Percentiles rank a stretch among this genome's conserved stretches.
Evolutionary conservation across 2,888 invertebrate species (phyloP).

Genomic region (Diplazon laetatorius): DNA sequence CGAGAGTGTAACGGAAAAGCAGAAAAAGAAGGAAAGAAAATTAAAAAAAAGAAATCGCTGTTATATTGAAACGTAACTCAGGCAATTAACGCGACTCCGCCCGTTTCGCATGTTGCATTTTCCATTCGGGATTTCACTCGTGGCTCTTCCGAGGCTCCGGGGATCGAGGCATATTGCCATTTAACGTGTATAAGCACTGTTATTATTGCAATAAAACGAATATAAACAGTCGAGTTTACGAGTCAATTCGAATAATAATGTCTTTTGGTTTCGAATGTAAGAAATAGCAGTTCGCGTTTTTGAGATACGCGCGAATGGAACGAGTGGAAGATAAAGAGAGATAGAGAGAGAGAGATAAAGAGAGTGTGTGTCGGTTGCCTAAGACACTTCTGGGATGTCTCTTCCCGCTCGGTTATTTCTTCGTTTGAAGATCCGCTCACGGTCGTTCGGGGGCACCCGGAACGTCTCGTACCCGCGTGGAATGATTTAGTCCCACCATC

Average conservation of each 20-base stretch:
- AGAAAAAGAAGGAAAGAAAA: background rate
- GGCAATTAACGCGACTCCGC: conserved; percentile 10
- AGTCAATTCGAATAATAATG: conserved; percentile 45
- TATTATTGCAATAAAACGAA: conserved; percentile 50
- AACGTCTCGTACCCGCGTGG: no score
- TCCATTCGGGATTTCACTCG: conserved; percentile 14
- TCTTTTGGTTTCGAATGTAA: conserved; percentile 18
- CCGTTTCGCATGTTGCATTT: background rate
- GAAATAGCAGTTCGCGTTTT: conserved; percentile 48
- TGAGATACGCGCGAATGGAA: conserved; percentile 30
- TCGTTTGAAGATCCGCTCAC: conserved; percentile 32
- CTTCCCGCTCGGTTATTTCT: conserved; percentile 37
- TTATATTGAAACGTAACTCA: conserved; percentile 3
- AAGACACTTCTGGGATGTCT: conserved; percentile 51
- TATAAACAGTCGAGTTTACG: conserved; percentile 24
- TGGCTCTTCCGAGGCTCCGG: background rate
- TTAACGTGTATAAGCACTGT: conserved; percentile 36
- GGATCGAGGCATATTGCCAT: conserved; percentile 19
- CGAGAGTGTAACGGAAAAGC: background rate
- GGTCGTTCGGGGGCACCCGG: no score
- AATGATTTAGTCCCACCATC: conserved; percentile 62
- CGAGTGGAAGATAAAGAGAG: conserved; percentile 50
- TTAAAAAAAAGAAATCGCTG: conserved; percentile 4
- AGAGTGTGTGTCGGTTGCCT: conserved; percentile 12
- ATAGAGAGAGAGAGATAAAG: no score